Evolutionary conservation across 2,113 vertebrate species (phyloP).

Genomic region (Bos taurus): ARS-UCD2.0 NC_037331.1:101575501-101576000

Average conservation of each 20-base stretch:
- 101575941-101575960: not conserved
- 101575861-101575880: not conserved
- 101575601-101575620: not conserved
- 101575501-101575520: not conserved
- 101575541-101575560: not conserved
- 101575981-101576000: not conserved
- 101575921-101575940: not conserved
- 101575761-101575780: not conserved
- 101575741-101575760: not conserved
- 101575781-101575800: not conserved
- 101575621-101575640: not conserved
- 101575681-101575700: not conserved
- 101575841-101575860: slow-evolving; percentile 13
- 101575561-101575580: not conserved
- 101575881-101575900: not conserved
- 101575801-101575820: not conserved
- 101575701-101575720: not conserved
- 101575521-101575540: not conserved
- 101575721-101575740: not conserved
- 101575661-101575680: not conserved
- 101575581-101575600: not conserved
- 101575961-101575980: not conserved
- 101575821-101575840: not conserved
- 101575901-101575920: not conserved
- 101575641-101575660: not conserved